Percentiles rank a stretch among this genome's conserved stretches.
Conservation (phyloP, 2,797 vertebrate genomes). For the Odontamblyopus rebecca region DNA sequence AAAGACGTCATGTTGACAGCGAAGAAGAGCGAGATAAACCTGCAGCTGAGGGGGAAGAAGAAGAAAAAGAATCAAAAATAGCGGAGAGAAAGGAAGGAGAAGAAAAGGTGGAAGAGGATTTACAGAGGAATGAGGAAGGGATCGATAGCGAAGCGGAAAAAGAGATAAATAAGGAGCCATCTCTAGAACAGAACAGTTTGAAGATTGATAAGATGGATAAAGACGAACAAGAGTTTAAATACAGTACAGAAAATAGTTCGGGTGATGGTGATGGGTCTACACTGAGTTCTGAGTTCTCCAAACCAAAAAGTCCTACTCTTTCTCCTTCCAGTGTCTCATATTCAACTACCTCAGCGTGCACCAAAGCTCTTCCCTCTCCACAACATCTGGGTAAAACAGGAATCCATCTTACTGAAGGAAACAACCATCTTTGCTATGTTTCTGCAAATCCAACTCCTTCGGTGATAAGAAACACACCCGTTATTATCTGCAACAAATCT, state of each 20-base stretch:
- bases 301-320: slow-evolving; percentile 33
- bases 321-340: slow-evolving; percentile 50
- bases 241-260: slow-evolving; percentile 32
- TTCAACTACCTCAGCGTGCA: slow-evolving; percentile 72
- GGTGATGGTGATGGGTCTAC: slow-evolving; percentile 3
- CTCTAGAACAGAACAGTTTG: slow-evolving; percentile 22
- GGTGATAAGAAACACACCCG: slow-evolving; percentile 51
- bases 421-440: slow-evolving; percentile 33
- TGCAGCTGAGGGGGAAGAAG: slow-evolving; percentile 6
- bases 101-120: slow-evolving; percentile 27
- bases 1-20: slow-evolving; percentile 20
- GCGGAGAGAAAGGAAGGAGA: slow-evolving; percentile 21
- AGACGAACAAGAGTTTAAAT: slow-evolving; percentile 27
- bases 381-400: slow-evolving; percentile 49
- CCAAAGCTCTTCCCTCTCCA: slow-evolving; percentile 57
- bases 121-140: slow-evolving; percentile 36
- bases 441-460: slow-evolving; percentile 33
- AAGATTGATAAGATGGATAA: slow-evolving; percentile 28
- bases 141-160: slow-evolving; percentile 20
- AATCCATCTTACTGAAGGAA: slow-evolving; percentile 54
- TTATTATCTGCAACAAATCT: slow-evolving; percentile 53
- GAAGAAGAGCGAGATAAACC: slow-evolving; percentile 23
- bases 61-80: slow-evolving; percentile 22
- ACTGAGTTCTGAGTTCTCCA: slow-evolving; percentile 23
- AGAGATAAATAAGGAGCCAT: slow-evolving; percentile 29